Percentiles rank a stretch among this genome's conserved stretches.
These are phyloP conservation scores for Bos taurus DNA, from an alignment of 2,113 vertebrate species.

Conservation along the genomic window DNA sequence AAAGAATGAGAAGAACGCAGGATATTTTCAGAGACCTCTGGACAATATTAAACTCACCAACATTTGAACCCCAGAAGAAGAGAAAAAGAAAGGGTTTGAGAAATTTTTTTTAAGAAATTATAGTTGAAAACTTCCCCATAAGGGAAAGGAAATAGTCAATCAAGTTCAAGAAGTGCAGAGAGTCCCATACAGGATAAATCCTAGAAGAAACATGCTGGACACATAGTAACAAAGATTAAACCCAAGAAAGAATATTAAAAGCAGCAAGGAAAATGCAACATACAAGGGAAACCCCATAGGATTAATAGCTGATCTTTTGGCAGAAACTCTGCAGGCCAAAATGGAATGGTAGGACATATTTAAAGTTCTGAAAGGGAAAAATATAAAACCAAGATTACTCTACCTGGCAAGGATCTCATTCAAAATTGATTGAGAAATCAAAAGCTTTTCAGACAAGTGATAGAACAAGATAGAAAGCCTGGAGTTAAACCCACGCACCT, in stretches of 20 bases:
- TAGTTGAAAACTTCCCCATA: neutral
- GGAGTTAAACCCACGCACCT: neutral
- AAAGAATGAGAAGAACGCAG: neutral
- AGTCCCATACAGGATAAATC: neutral
- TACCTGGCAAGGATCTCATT: neutral
- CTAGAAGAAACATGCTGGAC: neutral
- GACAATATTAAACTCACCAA: neutral
- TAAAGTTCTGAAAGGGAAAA: neutral
- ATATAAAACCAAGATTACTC: neutral
- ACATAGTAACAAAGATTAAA: neutral
- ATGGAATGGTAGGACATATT: neutral
- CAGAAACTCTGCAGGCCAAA: neutral
- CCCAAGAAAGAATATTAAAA: neutral
- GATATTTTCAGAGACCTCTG: neutral
- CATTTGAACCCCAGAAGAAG: neutral
- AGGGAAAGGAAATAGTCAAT: neutral
- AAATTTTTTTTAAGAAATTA: neutral
- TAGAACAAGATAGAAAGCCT: neutral
- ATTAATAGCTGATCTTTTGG: neutral
- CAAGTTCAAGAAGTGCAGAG: neutral
- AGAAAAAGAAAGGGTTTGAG: neutral
- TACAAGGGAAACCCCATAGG: neutral
- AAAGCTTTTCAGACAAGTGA: neutral
- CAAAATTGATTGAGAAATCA: neutral
- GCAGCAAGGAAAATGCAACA: neutral